These are phyloP conservation scores for Mimachlamys varia DNA, from an alignment of 2,888 invertebrate species.

Conservation along the genomic window DNA sequence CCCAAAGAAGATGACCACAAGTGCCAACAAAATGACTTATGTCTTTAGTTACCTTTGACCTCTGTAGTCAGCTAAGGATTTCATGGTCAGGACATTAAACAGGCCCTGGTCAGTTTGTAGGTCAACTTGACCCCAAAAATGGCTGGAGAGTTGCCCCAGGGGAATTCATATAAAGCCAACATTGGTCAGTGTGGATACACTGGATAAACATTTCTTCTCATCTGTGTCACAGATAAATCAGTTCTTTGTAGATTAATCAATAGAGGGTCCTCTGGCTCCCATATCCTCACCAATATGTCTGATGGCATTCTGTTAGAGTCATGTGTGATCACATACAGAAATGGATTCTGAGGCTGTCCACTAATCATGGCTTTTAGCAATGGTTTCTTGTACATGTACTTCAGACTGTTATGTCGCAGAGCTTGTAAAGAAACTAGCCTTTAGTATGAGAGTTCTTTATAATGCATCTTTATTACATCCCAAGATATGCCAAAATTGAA, in stretches of 20 bases:
- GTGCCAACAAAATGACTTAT: constrained; percentile 22
- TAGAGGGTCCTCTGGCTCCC: not conserved
- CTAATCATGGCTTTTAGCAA: too few relatives aligned
- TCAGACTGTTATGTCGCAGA: not conserved
- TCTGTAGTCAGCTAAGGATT: constrained; percentile 6
- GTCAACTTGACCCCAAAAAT: constrained; percentile 28
- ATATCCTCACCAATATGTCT: constrained; percentile 31
- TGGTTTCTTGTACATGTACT: not conserved
- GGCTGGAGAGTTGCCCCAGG: constrained; percentile 7
- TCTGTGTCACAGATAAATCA: constrained; percentile 33
- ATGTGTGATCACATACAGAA: not conserved
- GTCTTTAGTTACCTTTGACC: constrained; percentile 25
- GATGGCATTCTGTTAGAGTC: not conserved
- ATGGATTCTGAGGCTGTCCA: not conserved
- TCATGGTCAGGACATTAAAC: constrained; percentile 31
- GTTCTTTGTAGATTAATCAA: constrained; percentile 21
- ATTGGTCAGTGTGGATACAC: not conserved
- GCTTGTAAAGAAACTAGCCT: too few relatives aligned
- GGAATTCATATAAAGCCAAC: not conserved
- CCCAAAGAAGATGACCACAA: constrained; percentile 29
- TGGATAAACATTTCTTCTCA: constrained; percentile 16
- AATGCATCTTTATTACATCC: not conserved
- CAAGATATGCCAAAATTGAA: too few relatives aligned
- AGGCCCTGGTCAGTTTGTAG: constrained; percentile 31
- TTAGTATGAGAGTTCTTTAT: too few relatives aligned